phyloP scores from a whole-genome alignment of 2,797 vertebrate species.

The Neosalanx taihuensis region DNA sequence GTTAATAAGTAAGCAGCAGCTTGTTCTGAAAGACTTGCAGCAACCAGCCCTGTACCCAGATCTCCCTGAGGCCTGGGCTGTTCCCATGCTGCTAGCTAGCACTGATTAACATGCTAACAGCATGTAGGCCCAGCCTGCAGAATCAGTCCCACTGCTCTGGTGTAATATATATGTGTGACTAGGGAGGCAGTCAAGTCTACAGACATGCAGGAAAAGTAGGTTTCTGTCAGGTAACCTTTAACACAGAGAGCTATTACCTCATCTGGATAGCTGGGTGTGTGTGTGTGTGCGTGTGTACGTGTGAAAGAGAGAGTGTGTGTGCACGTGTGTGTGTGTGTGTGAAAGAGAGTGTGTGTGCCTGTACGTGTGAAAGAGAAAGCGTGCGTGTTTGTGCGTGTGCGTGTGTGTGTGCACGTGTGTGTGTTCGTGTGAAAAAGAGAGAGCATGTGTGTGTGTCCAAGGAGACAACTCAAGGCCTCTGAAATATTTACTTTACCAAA shows the following conservation, averaged over 20 bases:
- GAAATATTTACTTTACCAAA: background rate
- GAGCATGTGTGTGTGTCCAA: background rate
- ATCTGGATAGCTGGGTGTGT: background rate
- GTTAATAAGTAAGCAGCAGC: too few relatives aligned
- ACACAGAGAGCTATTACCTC: background rate
- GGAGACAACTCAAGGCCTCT: background rate
- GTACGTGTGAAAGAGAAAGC: too few relatives aligned
- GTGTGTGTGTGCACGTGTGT: too few relatives aligned
- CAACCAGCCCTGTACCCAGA: background rate
- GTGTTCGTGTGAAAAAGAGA: too few relatives aligned
- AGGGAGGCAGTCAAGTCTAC: background rate
- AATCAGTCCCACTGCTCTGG: background rate
- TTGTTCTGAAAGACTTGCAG: too few relatives aligned
- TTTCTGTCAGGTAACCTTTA: background rate
- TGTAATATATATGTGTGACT: background rate
- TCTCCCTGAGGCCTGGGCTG: background rate
- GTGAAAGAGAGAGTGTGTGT: too few relatives aligned
- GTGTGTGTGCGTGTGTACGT: background rate
- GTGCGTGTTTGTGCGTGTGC: too few relatives aligned
- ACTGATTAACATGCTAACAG: slow-evolving; percentile 49
- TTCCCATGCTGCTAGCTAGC: slow-evolving; percentile 17
- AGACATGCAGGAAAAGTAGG: background rate
- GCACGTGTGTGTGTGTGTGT: background rate
- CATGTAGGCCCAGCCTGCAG: slow-evolving; percentile 10
- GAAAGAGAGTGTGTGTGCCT: too few relatives aligned